Percentiles rank a stretch among this genome's conserved stretches.
Conservation (phyloP, 2,888 invertebrate species). For the Mythimna albipuncta region DNA sequence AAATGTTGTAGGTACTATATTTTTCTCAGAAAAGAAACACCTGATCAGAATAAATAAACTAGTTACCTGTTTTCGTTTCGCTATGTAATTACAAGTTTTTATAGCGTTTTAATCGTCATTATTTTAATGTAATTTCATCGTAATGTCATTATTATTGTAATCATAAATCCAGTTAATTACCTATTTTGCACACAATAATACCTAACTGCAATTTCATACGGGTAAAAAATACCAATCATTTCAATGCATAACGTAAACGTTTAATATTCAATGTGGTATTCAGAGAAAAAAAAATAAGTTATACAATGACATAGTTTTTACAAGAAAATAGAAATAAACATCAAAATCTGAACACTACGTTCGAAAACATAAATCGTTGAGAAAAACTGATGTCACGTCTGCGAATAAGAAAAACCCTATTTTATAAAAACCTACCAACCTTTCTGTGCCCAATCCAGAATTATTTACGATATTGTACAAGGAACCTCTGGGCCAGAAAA, state of each 20-base stretch:
- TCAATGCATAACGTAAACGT: not conserved
- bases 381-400: constrained; percentile 15
- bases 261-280: not conserved
- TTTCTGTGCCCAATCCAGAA: constrained; percentile 48
- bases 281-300: no score
- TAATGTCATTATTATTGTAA: constrained; percentile 35
- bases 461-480: constrained; percentile 62
- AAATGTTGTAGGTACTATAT: not conserved
- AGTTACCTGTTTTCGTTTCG: not conserved
- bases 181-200: constrained; percentile 47
- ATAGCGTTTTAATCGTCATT: constrained; percentile 14
- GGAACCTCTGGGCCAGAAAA: constrained; percentile 55
- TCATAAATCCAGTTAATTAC: constrained; percentile 29
- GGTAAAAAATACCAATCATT: not conserved
- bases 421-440: constrained; percentile 52
- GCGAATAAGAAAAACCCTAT: constrained; percentile 41
- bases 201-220: constrained; percentile 2
- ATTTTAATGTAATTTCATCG: constrained; percentile 33
- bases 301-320: not conserved
- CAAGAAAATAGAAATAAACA: constrained; percentile 8
- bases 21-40: not conserved
- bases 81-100: constrained; percentile 27
- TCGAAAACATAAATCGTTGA: constrained; percentile 20
- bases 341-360: not conserved
- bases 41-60: not conserved